Base-by-base conservation (phyloP, 1,140 invertebrate species). In the Phymorhynchus buccinoides region DNA sequence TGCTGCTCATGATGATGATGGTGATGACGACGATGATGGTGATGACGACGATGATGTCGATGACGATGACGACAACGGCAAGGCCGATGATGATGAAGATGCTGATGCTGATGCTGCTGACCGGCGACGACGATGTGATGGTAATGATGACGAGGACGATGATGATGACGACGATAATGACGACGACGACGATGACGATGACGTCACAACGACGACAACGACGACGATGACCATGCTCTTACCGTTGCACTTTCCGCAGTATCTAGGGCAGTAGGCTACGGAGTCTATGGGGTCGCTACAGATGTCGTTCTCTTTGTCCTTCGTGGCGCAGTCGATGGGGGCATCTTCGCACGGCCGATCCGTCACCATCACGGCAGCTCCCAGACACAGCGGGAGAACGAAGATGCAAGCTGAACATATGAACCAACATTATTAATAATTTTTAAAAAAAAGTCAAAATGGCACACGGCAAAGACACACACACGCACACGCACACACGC, bases 261-360 rank as follows among this genome's bases (percentile, higher is more conserved):
- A 80, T 27, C 79, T 6, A 3, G 78, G 79, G 35, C 79, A 80
- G 79, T 80, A 80, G 44, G 52, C 52, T 44, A 52, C 44, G 1
- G 79, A 52, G 52, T 80, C 79, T 18, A 56, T 56, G 35, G 44
- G 42, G n/a, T 80, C 44, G 6, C 7, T 37, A 27, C 79, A 80
- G 79, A 80, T 80, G 42, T 80, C 35, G 22, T 4, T 80, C 32
- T 80, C 79, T 41, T 52, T 35, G 79, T 80, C 79, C 79, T 56
- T 52, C 16, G 30, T 18, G 18, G 79, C 79, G 30, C 79, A 80
- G 79, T 80, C 44, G 27, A 80, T 80, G 79, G 44, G 79, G 7
- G 79, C 79, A 52, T 80, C 79, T 27, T 52, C 79, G 44, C 79
- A 80, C 14, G 52, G 52, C 30, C 79, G 16, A 27, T 52, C 35